phyloP scores from a whole-genome alignment of 2,888 invertebrate genomes.

The Lithophane leautieri region DNA sequence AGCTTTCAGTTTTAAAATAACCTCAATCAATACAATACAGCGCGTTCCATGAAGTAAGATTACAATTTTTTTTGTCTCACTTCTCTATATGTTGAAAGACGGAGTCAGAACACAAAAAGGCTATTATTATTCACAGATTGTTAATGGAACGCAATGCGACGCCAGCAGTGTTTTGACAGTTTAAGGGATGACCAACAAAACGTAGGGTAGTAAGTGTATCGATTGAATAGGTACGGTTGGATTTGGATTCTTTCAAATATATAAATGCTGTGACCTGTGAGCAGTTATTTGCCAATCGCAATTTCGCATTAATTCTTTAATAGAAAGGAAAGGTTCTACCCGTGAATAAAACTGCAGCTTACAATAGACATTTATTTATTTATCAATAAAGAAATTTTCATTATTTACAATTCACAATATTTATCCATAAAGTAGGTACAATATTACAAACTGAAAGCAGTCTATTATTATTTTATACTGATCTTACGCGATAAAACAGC shows the following conservation, averaged over 20 bases:
- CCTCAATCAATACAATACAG: conserved; percentile 49
- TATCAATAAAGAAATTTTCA: conserved; percentile 63
- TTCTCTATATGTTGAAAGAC: neutral
- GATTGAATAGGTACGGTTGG: neutral
- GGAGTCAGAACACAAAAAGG: neutral
- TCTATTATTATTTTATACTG: conserved; percentile 56
- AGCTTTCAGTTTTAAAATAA: conserved; percentile 28
- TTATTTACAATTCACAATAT: conserved; percentile 65
- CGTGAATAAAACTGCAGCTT: conserved; percentile 27
- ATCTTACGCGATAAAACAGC: conserved; percentile 26
- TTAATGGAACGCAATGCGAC: conserved; percentile 15
- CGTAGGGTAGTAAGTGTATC: no score
- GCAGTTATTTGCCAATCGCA: neutral
- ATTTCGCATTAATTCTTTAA: neutral
- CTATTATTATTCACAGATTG: rapidly evolving
- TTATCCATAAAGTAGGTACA: conserved; percentile 44
- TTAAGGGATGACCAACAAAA: conserved; percentile 14
- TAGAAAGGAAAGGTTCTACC: no score
- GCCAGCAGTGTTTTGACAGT: conserved; percentile 41
- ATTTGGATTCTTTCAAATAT: neutral
- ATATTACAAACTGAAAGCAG: conserved; percentile 59
- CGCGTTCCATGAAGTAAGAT: conserved; percentile 18
- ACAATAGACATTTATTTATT: conserved; percentile 66
- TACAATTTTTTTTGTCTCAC: conserved; percentile 19
- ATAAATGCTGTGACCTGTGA: neutral